Conservation (phyloP, 2,797 vertebrate species). For the Danio choprae region DNA sequence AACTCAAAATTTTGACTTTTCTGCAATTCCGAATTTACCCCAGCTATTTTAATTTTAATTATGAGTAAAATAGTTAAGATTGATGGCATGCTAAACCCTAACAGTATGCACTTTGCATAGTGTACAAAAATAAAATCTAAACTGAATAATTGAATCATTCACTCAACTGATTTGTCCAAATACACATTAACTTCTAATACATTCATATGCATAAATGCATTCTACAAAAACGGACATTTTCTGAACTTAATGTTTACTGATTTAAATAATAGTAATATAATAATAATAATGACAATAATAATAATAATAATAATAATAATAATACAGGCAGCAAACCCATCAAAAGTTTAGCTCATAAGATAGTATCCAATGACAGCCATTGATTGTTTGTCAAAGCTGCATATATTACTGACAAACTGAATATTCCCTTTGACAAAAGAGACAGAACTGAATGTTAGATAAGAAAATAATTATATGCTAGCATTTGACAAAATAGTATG, state of each 20-base stretch:
- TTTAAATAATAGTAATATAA: no score
- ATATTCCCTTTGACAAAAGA: not conserved
- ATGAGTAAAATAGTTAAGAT: no score
- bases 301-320: not conserved
- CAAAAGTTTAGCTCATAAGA: not conserved
- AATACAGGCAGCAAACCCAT: not conserved
- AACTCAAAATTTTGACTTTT: no score
- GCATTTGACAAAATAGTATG: not conserved
- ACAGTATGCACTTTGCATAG: no score
- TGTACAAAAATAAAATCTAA: no score
- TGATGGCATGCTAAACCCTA: no score
- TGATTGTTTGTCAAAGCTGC: not conserved
- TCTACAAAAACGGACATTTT: not conserved
- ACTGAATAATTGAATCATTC: no score
- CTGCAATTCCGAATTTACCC: no score
- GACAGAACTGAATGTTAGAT: not conserved
- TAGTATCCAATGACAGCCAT: not conserved
- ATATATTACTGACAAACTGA: not conserved
- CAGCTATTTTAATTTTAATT: no score
- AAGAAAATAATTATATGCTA: not conserved
- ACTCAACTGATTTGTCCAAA: not conserved
- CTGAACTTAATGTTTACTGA: no score
- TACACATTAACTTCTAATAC: no score
- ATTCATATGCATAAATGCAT: no score
- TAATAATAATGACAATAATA: not conserved